Evolutionary conservation across 53 echinoderm and acorn worm species (phyloP).

Genomic region (Antedon mediterranea): DNA sequence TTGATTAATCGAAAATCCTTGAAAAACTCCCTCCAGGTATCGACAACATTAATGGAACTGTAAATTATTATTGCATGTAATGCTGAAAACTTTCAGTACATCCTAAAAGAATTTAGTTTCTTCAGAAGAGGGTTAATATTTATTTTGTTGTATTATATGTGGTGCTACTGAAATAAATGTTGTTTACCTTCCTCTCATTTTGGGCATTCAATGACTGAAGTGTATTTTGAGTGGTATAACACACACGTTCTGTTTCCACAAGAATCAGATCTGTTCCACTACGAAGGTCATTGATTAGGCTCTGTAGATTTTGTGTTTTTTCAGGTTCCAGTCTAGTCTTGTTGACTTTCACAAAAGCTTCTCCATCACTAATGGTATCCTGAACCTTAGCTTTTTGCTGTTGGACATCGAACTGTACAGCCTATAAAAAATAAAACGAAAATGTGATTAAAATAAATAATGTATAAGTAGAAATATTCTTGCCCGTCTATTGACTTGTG

Average conservation of each 20-base stretch:
- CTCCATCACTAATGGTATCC: constrained; percentile 72
- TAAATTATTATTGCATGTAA: too few relatives aligned
- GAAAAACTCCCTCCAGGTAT: too few relatives aligned
- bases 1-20: too few relatives aligned
- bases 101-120: too few relatives aligned
- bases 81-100: too few relatives aligned
- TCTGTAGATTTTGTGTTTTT: constrained; percentile 64
- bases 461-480: too few relatives aligned
- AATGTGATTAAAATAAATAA: too few relatives aligned
- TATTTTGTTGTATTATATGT: too few relatives aligned
- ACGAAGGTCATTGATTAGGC: constrained; percentile 58
- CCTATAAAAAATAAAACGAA: constrained; percentile 23
- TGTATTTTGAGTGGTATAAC: constrained; percentile 69
- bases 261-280: constrained; percentile 65
- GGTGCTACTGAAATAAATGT: too few relatives aligned
- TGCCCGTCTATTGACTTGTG: too few relatives aligned
- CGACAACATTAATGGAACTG: too few relatives aligned
- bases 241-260: constrained; percentile 68
- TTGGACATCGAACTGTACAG: constrained; percentile 43
- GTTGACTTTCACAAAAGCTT: constrained; percentile 76
- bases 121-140: too few relatives aligned
- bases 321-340: constrained; percentile 40
- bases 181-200: constrained; percentile 41
- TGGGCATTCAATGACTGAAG: constrained; percentile 49
- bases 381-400: constrained; percentile 50